Conservation (phyloP, 2,888 invertebrate species). For the Galerucella calmariensis region DNA sequence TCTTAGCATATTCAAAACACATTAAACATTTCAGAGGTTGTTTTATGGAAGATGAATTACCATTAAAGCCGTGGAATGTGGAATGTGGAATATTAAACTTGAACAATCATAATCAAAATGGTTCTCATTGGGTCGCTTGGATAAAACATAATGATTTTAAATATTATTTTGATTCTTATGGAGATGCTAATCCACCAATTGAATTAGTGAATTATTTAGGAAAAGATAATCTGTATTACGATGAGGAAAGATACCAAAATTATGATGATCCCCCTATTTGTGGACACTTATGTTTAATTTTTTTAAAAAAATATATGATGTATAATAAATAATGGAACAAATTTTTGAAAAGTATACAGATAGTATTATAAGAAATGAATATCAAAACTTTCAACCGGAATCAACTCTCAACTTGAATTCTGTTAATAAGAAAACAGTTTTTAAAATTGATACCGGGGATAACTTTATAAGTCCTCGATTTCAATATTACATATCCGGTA, state of each 20-base stretch:
- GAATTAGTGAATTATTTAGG: constrained; percentile 28
- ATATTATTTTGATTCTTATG: neutral
- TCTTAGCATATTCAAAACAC: constrained; percentile 13
- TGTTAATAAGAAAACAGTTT: constrained; percentile 13
- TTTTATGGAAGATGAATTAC: constrained; percentile 25
- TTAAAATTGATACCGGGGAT: constrained; percentile 22
- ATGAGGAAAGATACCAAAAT: constrained; percentile 22
- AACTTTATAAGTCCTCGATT: too few relatives aligned
- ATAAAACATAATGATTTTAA: neutral
- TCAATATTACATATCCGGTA: too few relatives aligned
- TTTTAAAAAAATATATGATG: constrained; percentile 9
- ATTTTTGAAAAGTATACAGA: neutral
- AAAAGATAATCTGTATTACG: constrained; percentile 27
- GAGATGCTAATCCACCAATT: constrained; percentile 4
- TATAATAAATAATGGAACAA: constrained; percentile 22
- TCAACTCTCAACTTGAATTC: constrained; percentile 7
- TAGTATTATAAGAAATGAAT: neutral
- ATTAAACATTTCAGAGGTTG: constrained; percentile 17
- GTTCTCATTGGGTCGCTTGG: constrained; percentile 31
- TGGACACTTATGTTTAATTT: constrained; percentile 19
- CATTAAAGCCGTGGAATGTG: constrained; percentile 12
- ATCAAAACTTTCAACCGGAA: constrained; percentile 11
- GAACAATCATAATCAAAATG: constrained; percentile 29
- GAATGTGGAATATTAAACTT: constrained; percentile 11
- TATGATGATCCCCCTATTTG: constrained; percentile 20